A percentile compares a stretch with the other conserved stretches of the same genome.
These are phyloP conservation scores for Actenoides lindsayi DNA, from an alignment of 2,113 vertebrate genomes.

Conservation along the genomic window DNA sequence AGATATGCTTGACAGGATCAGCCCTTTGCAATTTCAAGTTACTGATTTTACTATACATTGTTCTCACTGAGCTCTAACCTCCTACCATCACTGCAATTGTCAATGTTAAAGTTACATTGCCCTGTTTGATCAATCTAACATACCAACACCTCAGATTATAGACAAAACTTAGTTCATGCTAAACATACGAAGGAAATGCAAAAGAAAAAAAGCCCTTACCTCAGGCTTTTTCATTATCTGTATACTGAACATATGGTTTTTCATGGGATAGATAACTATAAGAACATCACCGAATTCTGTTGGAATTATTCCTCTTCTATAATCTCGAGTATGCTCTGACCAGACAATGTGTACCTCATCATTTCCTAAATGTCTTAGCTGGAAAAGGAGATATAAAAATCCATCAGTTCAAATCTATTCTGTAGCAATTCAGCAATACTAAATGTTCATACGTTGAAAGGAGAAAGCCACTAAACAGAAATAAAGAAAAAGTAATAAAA, in stretches of 20 bases:
- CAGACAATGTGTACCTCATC: slow-evolving; percentile 99
- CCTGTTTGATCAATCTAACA: not conserved
- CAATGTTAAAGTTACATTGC: not conserved
- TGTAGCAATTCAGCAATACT: not conserved
- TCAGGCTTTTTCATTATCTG: slow-evolving; percentile 98
- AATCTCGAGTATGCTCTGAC: slow-evolving; percentile 98
- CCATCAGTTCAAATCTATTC: not conserved
- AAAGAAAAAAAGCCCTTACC: slow-evolving; percentile 72
- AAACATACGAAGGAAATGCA: slow-evolving; percentile 12
- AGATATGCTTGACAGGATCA: not conserved
- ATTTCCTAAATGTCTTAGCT: slow-evolving; percentile 97
- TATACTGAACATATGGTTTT: slow-evolving; percentile 98
- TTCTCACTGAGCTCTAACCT: not conserved
- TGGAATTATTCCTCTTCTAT: slow-evolving; percentile 96
- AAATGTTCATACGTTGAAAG: not conserved
- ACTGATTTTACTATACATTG: not conserved
- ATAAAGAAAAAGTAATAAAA: not conserved
- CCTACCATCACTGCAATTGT: not conserved
- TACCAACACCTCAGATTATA: not conserved
- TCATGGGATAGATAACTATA: slow-evolving; percentile 98
- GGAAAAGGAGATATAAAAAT: slow-evolving; percentile 55
- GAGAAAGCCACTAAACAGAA: not conserved
- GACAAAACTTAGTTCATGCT: not conserved
- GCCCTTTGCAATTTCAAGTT: not conserved
- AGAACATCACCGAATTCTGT: slow-evolving; percentile 98